A percentile compares a stretch with the other conserved stretches of the same genome.
Conservation (phyloP, 2,113 vertebrate genomes). For the Hyla sarda region DNA sequence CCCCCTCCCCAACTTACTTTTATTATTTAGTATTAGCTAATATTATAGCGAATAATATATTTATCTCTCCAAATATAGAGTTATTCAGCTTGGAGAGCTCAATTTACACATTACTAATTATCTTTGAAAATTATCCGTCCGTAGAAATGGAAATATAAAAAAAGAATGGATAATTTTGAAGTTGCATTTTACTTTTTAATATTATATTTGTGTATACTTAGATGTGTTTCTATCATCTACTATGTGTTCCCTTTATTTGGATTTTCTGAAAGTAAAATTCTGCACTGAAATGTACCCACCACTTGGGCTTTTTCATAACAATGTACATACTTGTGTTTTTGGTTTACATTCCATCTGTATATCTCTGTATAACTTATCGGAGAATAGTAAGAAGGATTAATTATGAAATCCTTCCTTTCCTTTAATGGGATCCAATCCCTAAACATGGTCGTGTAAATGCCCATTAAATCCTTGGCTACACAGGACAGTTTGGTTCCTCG, state of each 20-base stretch:
- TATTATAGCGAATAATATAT: not conserved
- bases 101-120: not conserved
- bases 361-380: not conserved
- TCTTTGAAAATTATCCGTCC: not conserved
- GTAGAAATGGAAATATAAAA: slow-evolving; percentile 3
- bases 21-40: not conserved
- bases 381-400: not conserved
- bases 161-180: not conserved
- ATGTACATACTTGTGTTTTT: not conserved
- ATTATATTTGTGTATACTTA: not conserved
- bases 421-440: not conserved
- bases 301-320: too few relatives aligned
- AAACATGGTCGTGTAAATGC: not conserved
- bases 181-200: not conserved
- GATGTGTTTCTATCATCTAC: not conserved
- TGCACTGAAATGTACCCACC: not conserved
- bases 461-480: not conserved
- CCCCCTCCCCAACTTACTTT: not conserved
- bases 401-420: too few relatives aligned
- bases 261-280: not conserved
- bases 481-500: not conserved
- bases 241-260: not conserved
- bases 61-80: not conserved
- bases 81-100: not conserved
- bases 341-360: not conserved